Percentiles rank a stretch among this genome's conserved stretches.
Conservation (phyloP, 2,888 invertebrate genomes). For the Apodemia zela region DNA sequence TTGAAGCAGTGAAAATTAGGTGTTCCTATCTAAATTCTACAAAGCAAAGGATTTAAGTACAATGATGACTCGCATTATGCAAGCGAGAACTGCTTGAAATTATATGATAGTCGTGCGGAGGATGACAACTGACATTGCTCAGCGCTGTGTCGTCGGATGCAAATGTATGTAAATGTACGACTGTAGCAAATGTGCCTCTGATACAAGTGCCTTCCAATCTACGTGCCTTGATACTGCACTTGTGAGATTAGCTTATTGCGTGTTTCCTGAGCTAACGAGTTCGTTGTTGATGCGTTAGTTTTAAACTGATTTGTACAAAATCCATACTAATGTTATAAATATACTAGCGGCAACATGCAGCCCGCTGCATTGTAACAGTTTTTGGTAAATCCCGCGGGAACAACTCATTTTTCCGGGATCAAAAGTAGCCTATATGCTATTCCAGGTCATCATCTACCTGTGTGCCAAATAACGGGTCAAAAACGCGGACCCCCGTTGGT, state of each 20-base stretch:
- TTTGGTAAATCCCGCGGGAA: no score
- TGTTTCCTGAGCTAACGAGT: neutral
- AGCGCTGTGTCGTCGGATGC: neutral
- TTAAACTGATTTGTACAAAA: no score
- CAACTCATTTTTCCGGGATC: no score
- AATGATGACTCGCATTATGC: neutral
- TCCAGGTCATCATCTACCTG: no score
- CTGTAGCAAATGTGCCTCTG: conserved; percentile 12
- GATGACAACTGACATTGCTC: conserved; percentile 15
- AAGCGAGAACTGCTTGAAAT: conserved; percentile 11
- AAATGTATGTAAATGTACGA: conserved; percentile 20
- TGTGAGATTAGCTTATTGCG: conserved; percentile 6
- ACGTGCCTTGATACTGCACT: conserved; percentile 8
- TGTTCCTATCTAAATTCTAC: conserved; percentile 4
- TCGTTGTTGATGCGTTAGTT: neutral
- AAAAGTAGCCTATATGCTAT: no score
- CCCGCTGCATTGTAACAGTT: no score
- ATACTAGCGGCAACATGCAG: no score
- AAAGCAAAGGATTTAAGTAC: conserved; percentile 10
- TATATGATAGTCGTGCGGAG: conserved; percentile 8
- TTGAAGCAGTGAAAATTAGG: neutral
- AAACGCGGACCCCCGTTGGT: no score
- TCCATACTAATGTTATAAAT: no score
- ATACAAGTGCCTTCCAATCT: conserved; percentile 8
- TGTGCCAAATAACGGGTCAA: no score